Evolutionary conservation across 2,797 vertebrate genomes (phyloP).

Genomic region (Molossus alvarezi): DNA sequence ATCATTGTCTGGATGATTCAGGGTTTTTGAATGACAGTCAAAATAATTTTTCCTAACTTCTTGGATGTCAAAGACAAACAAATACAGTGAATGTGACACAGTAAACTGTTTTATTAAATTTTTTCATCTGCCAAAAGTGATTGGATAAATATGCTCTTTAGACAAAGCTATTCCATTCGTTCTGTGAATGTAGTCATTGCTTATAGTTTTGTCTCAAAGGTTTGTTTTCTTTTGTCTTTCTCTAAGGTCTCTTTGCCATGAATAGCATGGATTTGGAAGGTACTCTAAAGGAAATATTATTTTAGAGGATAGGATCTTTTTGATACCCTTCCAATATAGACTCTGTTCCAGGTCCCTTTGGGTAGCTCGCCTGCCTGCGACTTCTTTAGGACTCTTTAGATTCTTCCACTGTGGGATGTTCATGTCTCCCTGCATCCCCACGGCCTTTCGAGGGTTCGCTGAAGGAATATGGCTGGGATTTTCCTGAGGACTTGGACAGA

Average conservation of each 20-base stretch:
- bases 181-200: conserved; percentile 11
- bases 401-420: not conserved
- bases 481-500: not conserved
- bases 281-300: not conserved
- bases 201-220: not conserved
- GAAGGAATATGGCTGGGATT: not conserved
- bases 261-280: not conserved
- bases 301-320: not conserved
- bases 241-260: not conserved
- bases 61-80: conserved; percentile 17
- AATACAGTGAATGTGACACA: not conserved
- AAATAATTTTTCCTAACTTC: conserved; percentile 8
- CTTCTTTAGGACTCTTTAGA: not conserved
- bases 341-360: not conserved
- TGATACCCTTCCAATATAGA: not conserved
- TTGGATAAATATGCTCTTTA: not conserved
- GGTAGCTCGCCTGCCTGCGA: not conserved
- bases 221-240: not conserved
- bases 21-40: not conserved
- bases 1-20: conserved; percentile 3
- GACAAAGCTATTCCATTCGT: conserved; percentile 16
- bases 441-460: not conserved
- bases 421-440: not conserved
- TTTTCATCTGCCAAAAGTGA: not conserved
- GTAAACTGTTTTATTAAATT: conserved; percentile 10